Evolutionary conservation across 2,797 vertebrate genomes (phyloP).

Genomic region (Smutsia temminckii): DNA sequence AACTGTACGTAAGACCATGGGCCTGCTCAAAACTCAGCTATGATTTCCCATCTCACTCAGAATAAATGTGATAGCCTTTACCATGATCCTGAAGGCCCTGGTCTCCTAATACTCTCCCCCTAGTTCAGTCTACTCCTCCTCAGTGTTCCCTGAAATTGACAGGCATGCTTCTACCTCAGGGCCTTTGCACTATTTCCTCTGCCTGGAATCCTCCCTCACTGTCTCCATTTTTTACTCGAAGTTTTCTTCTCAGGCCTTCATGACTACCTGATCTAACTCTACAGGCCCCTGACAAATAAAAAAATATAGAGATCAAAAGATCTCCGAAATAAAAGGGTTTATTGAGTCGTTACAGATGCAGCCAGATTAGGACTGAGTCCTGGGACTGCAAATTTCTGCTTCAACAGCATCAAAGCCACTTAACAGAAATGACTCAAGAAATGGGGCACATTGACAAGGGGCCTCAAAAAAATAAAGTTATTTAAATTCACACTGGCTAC

Average conservation of each 20-base stretch:
- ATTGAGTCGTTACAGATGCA: no score
- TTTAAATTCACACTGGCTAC: no score
- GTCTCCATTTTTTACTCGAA: background rate
- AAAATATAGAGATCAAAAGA: no score
- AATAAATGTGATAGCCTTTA: background rate
- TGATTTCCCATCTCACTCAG: background rate
- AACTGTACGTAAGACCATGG: background rate
- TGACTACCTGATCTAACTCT: background rate
- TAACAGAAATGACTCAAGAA: no score
- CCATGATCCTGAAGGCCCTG: background rate
- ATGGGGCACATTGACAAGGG: no score
- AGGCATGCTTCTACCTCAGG: background rate
- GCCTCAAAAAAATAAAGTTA: no score
- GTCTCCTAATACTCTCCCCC: background rate
- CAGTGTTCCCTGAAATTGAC: background rate
- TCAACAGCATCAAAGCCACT: no score
- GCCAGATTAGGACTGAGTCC: no score
- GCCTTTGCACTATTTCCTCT: background rate
- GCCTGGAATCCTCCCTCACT: background rate
- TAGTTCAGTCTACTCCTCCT: background rate
- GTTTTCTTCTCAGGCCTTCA: background rate
- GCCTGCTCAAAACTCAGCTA: background rate
- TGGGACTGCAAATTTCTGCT: no score
- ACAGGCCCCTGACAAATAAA: no score
- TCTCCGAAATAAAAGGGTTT: no score